Percentiles rank a stretch among this genome's conserved stretches.
Conservation (phyloP, 1,140 invertebrate species). For the Bicyclus anynana region DNA sequence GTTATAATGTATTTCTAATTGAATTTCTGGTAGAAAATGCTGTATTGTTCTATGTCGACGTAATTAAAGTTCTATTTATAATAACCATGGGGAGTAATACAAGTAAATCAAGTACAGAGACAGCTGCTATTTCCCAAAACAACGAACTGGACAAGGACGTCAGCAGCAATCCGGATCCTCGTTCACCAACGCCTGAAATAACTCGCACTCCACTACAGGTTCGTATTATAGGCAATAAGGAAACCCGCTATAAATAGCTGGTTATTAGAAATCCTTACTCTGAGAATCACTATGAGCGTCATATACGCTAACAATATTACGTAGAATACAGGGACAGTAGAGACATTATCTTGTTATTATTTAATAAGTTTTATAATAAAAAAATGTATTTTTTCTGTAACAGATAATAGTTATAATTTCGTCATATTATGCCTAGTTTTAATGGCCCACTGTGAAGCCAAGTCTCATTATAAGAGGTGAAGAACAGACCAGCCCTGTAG, state of each 20-base stretch:
- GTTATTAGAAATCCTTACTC: not conserved
- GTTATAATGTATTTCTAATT: not conserved
- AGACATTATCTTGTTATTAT: too few relatives aligned
- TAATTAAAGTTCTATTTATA: conserved; percentile 13
- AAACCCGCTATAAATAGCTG: conserved; percentile 2
- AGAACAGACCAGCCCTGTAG: too few relatives aligned
- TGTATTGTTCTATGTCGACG: not conserved
- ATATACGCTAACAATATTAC: too few relatives aligned
- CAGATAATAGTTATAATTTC: too few relatives aligned
- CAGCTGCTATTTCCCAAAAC: conserved; percentile 43
- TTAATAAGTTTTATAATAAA: too few relatives aligned
- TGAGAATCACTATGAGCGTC: not conserved
- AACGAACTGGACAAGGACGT: conserved; percentile 46
- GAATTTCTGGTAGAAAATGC: not conserved
- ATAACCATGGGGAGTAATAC: conserved; percentile 60
- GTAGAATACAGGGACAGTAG: too few relatives aligned
- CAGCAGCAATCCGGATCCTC: conserved; percentile 57
- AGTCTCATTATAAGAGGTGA: too few relatives aligned
- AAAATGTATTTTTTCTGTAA: too few relatives aligned
- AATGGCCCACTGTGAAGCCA: too few relatives aligned
- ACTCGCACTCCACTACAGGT: conserved; percentile 65
- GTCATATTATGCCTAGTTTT: too few relatives aligned
- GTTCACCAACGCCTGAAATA: conserved; percentile 70
- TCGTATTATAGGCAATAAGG: conserved; percentile 21
- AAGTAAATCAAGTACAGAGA: conserved; percentile 51